A percentile compares a stretch with the other conserved stretches of the same genome.
Conservation (phyloP, 2,888 invertebrate genomes). For the Tuta absoluta region DNA sequence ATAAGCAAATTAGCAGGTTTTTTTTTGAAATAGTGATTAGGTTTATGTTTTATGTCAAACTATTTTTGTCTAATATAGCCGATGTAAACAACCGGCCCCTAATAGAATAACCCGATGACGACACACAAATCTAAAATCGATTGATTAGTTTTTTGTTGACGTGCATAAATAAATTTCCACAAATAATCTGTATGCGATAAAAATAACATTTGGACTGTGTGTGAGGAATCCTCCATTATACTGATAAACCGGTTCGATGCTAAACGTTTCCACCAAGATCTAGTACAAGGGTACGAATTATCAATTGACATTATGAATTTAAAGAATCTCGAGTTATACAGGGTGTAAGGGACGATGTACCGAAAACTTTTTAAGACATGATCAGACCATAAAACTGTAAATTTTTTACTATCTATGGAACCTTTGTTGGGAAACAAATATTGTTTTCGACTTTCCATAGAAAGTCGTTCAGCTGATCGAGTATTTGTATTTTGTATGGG, state of each 20-base stretch:
- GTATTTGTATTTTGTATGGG: no score
- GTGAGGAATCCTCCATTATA: neutral
- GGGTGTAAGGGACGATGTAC: neutral
- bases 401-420: no score
- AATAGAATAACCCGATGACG: neutral
- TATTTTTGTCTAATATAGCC: neutral
- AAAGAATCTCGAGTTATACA: neutral
- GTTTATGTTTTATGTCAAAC: no score
- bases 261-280: neutral
- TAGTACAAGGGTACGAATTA: neutral
- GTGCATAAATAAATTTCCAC: neutral
- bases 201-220: neutral
- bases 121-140: neutral
- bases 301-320: neutral
- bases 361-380: no score
- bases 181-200: conserved; percentile 3
- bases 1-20: no score
- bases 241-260: neutral
- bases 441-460: no score
- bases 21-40: no score
- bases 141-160: neutral
- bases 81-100: neutral
- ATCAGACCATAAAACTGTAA: no score
- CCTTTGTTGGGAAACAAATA: no score
- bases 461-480: no score